These are phyloP conservation scores for Tachypleus tridentatus DNA, from an alignment of 1,140 invertebrate species.

Conservation along the genomic window DNA sequence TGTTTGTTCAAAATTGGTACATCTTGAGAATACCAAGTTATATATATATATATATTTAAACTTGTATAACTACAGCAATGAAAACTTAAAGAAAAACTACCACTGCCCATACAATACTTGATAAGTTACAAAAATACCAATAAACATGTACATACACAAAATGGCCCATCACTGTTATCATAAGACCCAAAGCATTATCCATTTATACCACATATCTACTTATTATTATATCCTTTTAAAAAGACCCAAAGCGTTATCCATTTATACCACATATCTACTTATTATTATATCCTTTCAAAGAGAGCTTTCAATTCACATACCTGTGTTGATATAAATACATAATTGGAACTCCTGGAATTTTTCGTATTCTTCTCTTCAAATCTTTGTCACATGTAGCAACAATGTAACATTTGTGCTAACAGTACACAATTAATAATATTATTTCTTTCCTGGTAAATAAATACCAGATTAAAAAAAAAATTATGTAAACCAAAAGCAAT, in stretches of 20 bases:
- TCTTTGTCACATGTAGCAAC: slow-evolving; percentile 99
- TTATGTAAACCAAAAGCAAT: not conserved
- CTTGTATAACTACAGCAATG: no score
- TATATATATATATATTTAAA: no score
- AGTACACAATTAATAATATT: slow-evolving; percentile 22
- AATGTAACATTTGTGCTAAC: slow-evolving; percentile 97
- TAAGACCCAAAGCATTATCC: not conserved
- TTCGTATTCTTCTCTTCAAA: slow-evolving; percentile 86
- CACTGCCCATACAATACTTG: no score
- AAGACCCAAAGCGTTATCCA: not conserved
- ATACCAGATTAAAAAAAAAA: slow-evolving; percentile 4
- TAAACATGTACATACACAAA: not conserved
- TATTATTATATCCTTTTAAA: not conserved
- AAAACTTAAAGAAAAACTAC: no score
- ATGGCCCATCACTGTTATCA: not conserved
- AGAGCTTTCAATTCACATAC: slow-evolving; percentile 27
- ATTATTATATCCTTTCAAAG: not conserved
- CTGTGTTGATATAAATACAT: slow-evolving; percentile 91
- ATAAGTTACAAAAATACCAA: no score
- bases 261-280: slow-evolving; percentile 2
- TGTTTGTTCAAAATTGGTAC: no score
- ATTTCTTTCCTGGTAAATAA: slow-evolving; percentile 3
- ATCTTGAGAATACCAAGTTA: no score
- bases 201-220: slow-evolving; percentile 3
- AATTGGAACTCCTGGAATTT: slow-evolving; percentile 97